A percentile compares a stretch with the other conserved stretches of the same genome.
Conservation (phyloP, 2,888 invertebrate genomes). For the Nomada flava region DNA sequence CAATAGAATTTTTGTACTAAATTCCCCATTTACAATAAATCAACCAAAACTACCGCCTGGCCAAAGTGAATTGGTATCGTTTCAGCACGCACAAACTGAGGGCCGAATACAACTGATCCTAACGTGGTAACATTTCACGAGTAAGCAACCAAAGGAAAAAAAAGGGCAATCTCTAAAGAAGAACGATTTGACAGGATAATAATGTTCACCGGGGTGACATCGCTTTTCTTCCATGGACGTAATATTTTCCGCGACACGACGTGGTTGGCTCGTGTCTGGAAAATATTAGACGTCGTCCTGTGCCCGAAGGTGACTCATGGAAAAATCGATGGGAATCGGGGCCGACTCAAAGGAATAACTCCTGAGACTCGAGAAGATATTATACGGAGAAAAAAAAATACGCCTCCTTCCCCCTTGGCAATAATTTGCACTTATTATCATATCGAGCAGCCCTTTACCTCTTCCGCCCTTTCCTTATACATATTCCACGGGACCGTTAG, state of each 20-base stretch:
- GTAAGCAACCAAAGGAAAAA: not conserved
- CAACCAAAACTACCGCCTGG: not conserved
- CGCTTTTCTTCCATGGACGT: not conserved
- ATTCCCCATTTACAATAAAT: not conserved
- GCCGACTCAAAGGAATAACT: conserved; percentile 28
- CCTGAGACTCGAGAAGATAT: conserved; percentile 18
- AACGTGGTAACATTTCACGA: not conserved
- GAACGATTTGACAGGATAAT: conserved; percentile 9
- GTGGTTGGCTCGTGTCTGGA: not conserved
- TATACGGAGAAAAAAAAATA: conserved; percentile 1
- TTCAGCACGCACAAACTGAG: not conserved
- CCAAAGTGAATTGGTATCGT: not conserved
- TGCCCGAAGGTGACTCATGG: not conserved
- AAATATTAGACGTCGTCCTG: conserved; percentile 33
- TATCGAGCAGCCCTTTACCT: conserved; percentile 34
- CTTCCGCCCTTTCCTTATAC: not conserved
- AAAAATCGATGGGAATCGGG: conserved; percentile 48
- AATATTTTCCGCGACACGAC: not conserved
- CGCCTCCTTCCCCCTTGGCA: not conserved
- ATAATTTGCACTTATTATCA: conserved; percentile 56
- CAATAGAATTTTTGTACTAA: too few species aligned
- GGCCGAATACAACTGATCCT: not conserved
- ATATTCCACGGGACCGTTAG: conserved; percentile 7
- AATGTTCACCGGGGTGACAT: not conserved
- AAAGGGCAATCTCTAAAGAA: not conserved